These are phyloP conservation scores for Drosophila ananassae DNA, from an alignment of 1,140 invertebrate genomes.

Conservation along the genomic window DNA sequence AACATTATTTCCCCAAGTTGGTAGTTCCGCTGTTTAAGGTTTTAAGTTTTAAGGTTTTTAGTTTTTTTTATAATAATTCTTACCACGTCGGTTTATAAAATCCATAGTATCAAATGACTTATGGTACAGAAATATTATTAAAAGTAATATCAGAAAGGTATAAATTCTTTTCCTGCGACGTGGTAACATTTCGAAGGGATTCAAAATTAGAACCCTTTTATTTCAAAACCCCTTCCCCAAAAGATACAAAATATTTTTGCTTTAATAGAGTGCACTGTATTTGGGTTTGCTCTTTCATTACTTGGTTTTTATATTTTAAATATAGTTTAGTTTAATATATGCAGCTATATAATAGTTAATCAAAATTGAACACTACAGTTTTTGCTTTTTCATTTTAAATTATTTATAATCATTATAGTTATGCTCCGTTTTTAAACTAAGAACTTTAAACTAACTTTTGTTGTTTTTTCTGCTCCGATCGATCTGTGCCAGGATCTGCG, in stretches of 20 bases:
- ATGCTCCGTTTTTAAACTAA: constrained; percentile 67
- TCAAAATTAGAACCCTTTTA: neutral
- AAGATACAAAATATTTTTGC: neutral
- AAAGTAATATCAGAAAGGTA: neutral
- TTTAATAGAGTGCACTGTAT: constrained; percentile 68
- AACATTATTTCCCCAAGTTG: neutral
- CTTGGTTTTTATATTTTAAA: constrained; percentile 79
- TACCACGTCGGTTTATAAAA: neutral
- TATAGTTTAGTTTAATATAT: constrained; percentile 79
- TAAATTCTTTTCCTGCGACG: neutral
- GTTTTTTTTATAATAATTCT: neutral
- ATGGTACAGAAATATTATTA: neutral
- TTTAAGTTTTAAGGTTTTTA: too few relatives aligned
- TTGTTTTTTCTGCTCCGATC: constrained; percentile 60
- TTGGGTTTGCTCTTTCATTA: constrained; percentile 62
- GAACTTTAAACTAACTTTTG: constrained; percentile 68
- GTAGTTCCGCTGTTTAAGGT: neutral
- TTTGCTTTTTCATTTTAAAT: constrained; percentile 34
- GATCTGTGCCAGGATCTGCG: constrained; percentile 2
- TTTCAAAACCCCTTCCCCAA: neutral
- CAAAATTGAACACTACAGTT: constrained; percentile 79
- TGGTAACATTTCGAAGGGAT: neutral
- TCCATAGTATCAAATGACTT: neutral
- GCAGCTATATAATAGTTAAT: constrained; percentile 79
- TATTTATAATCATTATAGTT: constrained; percentile 46